Evolutionary conservation across 2,888 invertebrate genomes (phyloP), one percentile per base, ranked within the genome.

Genomic region (Leptinotarsa haldemani): DNA sequence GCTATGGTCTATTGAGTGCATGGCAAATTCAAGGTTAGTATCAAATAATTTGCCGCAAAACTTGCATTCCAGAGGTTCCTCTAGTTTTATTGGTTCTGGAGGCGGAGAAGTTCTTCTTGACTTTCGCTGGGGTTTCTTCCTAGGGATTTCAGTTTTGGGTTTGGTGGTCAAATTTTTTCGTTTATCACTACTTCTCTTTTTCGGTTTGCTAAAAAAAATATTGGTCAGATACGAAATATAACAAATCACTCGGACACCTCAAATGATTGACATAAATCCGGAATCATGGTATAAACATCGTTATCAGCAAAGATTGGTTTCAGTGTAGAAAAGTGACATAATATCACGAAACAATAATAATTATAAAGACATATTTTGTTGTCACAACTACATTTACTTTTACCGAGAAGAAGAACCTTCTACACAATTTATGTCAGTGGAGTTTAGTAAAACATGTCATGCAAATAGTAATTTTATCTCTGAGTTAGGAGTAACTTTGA

Each of bases 1-100:
- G 47, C 73, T 71, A 30, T 78, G 77, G 15, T 66, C 71, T 22
- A 71, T 74, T 1, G 76, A 74, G 50, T 78, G 77, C 40, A 76
- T 68, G 15, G 74, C 77, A 22, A 68, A 78, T 16, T 74, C 76
- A n/a, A 78, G 56, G 56, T 74, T 74, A 7, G 74, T 74, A 25
- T 40, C 15, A 46, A 72, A 74, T 9, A 63, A 48, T 22, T 69
- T 58, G 20, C 61, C 52, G 56, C 74, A 74, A 4, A 61, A 25
- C 4, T 68, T 50, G 63, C 74, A 74, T 63, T 53, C 18, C 13
- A 74, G 25, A 1, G 74, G 74, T 58, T 74, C 71, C 2, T 74
- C 74, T 16, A 74, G 48, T 66, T 68, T 72, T 7, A 66, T 47
- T n/a, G 74, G 74, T 61, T 69, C 74, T 4, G 74, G 74, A 16